Evolutionary conservation across 1,140 invertebrate genomes (phyloP), one percentile per base, ranked within the genome.

Genomic region (Drosophila pandora): DNA sequence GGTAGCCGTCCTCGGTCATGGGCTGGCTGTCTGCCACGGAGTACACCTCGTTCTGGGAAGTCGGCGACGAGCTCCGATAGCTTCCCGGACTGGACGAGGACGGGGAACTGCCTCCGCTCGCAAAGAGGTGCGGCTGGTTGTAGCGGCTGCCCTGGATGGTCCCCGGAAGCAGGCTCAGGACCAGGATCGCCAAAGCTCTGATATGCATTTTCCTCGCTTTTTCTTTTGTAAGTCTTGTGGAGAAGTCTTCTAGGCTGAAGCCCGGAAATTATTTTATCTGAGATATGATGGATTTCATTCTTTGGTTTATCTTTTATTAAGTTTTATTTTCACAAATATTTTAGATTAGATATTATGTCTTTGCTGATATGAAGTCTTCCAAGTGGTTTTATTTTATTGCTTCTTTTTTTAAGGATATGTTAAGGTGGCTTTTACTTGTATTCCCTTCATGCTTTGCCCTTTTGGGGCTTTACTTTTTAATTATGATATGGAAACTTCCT

Each of bases 21-120:
- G 88, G 89, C 23, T 90, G 88, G 13, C 88, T 90, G 17, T 90
- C 88, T n/a, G 89, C 88, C 23, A 90, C 57, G 59, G 88, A 69
- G 53, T 82, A 90, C 0, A 90, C 88, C 32, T 90, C 88, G 37
- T 90, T 90, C 30, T 84, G 78, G 9, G 88, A 62, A 49, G 30
- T 39, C 8, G 69, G 48, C 17, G 60, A 48, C 1, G 50, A 45
- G n/a, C 76, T 53, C 0, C 65, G 32, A 7, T 69, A 47, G 23
- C 50, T 10, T 1, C 58, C 13, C 8, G 45, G 45, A 5, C 32
- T 10, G 6, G 61, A 39, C 10, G 57, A 39, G 57, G 47, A 50
- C 30, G 47, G 25, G 9, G 52, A n/a, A 7, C 47, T 30, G 17
- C 45, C 59, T 10, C 50, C 53, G 43, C 59, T 78, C 2, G 74